These are phyloP conservation scores for Tuta absoluta DNA, from an alignment of 2,888 invertebrate species.

Conservation along the genomic window DNA sequence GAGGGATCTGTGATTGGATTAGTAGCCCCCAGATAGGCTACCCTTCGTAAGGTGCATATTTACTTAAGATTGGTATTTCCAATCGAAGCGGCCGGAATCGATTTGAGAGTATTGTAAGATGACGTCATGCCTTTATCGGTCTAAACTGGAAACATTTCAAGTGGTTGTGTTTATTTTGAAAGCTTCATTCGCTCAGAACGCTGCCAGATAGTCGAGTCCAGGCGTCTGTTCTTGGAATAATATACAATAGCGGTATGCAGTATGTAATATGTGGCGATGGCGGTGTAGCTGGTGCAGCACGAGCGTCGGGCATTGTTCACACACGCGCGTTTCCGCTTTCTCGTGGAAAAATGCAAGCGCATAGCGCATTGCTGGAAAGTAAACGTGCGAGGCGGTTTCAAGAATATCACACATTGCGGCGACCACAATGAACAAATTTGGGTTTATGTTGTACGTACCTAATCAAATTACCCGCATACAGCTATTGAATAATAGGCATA, in stretches of 20 bases:
- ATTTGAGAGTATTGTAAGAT: conserved; percentile 19
- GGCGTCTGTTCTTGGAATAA: conserved; percentile 61
- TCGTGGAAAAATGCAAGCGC: conserved; percentile 77
- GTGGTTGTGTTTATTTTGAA: conserved; percentile 33
- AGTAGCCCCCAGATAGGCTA: conserved; percentile 51
- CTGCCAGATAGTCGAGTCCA: conserved; percentile 16
- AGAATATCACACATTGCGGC: conserved; percentile 43
- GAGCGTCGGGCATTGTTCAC: conserved; percentile 70
- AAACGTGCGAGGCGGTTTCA: conserved; percentile 42
- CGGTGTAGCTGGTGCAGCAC: conserved; percentile 59
- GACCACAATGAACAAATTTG: neutral
- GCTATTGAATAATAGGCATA: neutral
- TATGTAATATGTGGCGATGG: conserved; percentile 60
- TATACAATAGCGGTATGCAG: conserved; percentile 61
- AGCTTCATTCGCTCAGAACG: conserved; percentile 31
- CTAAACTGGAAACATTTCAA: conserved; percentile 27
- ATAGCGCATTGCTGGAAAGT: conserved; percentile 71
- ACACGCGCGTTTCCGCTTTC: conserved; percentile 79
- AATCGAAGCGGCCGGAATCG: conserved; percentile 19
- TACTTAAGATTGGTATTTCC: conserved; percentile 21
- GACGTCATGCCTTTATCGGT: conserved; percentile 24
- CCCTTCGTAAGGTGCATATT: conserved; percentile 30
- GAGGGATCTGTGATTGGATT: conserved; percentile 66
- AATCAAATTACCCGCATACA: neutral
- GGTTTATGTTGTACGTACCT: no score